Evolutionary conservation across 2,888 invertebrate species (phyloP).

Genomic region (Napeogenes inachia): DNA sequence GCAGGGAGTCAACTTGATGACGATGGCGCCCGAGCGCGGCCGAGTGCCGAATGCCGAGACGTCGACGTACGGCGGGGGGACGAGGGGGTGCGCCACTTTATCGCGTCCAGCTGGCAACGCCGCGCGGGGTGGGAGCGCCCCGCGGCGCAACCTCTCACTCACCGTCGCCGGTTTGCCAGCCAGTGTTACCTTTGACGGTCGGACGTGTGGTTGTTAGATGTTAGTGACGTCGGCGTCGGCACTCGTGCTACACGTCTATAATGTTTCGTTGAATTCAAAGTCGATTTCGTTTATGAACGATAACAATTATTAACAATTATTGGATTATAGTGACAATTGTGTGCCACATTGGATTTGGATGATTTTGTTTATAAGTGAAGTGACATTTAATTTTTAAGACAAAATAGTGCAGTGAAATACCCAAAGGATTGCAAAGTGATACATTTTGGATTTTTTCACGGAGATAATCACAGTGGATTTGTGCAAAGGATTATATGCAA

Average conservation of each 20-base stretch:
- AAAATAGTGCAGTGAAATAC: conserved; percentile 68
- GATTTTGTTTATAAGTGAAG: conserved; percentile 62
- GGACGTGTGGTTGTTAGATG: conserved; percentile 72
- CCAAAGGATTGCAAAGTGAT: conserved; percentile 65
- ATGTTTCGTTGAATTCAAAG: conserved; percentile 74
- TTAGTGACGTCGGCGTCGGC: conserved; percentile 75
- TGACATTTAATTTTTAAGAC: conserved; percentile 61
- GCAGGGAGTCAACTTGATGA: conserved; percentile 61
- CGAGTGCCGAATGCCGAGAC: conserved; percentile 70
- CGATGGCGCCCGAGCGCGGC: conserved; percentile 70
- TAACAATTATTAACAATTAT: conserved; percentile 78
- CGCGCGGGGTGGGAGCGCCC: conserved; percentile 75
- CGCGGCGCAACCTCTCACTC: conserved; percentile 79
- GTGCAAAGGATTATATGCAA: conserved; percentile 23
- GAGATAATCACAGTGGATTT: conserved; percentile 24
- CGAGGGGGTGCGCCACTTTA: conserved; percentile 77
- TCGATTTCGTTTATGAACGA: conserved; percentile 70
- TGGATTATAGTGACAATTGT: conserved; percentile 83
- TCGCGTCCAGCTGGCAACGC: conserved; percentile 75
- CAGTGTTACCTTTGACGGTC: conserved; percentile 81
- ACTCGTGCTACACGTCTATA: conserved; percentile 76
- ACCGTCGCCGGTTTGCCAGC: conserved; percentile 74
- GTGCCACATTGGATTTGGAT: conserved; percentile 70
- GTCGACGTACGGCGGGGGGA: conserved; percentile 68
- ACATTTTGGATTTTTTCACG: conserved; percentile 54